phyloP scores from a whole-genome alignment of 2,113 vertebrate genomes.

The Pseudolaguvia tuberculata region DNA sequence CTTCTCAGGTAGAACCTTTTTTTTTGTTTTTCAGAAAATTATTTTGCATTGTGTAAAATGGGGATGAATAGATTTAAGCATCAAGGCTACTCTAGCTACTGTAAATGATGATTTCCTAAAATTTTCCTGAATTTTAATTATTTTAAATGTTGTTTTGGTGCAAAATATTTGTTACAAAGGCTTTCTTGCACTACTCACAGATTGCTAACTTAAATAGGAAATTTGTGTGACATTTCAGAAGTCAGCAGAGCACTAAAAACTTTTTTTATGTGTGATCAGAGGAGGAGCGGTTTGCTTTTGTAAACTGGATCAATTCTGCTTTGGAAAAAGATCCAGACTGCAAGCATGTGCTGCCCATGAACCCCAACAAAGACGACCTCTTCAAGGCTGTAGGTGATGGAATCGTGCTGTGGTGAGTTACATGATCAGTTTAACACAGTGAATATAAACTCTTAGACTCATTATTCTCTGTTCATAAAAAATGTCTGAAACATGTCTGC shows the following conservation, averaged over 20 bases:
- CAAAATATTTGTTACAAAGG: too few species aligned
- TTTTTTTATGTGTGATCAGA: conserved; percentile 65
- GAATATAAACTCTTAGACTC: background rate
- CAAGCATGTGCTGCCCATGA: conserved; percentile 86
- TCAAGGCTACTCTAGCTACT: too few species aligned
- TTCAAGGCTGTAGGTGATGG: conserved; percentile 88
- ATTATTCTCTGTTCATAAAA: too few species aligned
- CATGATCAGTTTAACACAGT: background rate
- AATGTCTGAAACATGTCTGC: too few species aligned
- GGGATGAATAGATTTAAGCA: too few species aligned
- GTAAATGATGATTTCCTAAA: too few species aligned
- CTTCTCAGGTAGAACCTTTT: conserved; percentile 65
- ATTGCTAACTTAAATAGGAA: too few species aligned
- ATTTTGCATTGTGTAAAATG: too few species aligned
- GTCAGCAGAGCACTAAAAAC: background rate
- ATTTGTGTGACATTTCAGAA: too few species aligned
- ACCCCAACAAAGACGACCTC: conserved; percentile 84
- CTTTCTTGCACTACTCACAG: too few species aligned
- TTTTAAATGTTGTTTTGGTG: too few species aligned
- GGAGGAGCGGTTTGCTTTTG: conserved; percentile 94
- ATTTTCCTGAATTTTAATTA: too few species aligned
- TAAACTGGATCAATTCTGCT: conserved; percentile 97
- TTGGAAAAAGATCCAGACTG: conserved; percentile 90
- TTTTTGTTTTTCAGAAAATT: background rate
- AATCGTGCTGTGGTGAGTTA: conserved; percentile 87